Evolutionary conservation across 2,113 vertebrate genomes (phyloP).

Genomic region (Eclectus roratus): DNA sequence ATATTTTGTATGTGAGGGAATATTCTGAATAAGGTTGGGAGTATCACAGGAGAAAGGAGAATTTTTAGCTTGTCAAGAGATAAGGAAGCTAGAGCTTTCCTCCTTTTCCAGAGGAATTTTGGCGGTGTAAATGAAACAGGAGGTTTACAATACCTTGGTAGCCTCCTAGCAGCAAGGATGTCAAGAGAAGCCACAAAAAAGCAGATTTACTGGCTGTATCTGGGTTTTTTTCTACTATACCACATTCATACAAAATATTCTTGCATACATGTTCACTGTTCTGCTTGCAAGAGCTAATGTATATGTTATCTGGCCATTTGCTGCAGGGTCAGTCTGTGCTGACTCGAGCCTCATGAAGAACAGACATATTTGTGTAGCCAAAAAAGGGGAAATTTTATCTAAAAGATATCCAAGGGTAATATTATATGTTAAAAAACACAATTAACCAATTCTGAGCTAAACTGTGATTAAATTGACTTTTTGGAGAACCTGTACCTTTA

Average conservation of each 20-base stretch:
- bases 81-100: neutral
- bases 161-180: neutral
- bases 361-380: neutral
- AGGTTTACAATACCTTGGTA: neutral
- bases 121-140: neutral
- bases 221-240: neutral
- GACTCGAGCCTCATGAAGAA: neutral
- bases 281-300: neutral
- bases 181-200: neutral
- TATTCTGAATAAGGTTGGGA: neutral
- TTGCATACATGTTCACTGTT: neutral
- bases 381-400: neutral
- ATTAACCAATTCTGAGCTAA: neutral
- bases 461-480: neutral
- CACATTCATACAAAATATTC: neutral
- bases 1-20: neutral
- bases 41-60: neutral
- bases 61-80: neutral
- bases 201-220: neutral
- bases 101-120: neutral
- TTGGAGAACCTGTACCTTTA: neutral
- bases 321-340: neutral
- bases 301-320: neutral
- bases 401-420: neutral
- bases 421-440: neutral